phyloP scores from a whole-genome alignment of 2,113 vertebrate genomes.

The Sebastes schlegelii region DNA sequence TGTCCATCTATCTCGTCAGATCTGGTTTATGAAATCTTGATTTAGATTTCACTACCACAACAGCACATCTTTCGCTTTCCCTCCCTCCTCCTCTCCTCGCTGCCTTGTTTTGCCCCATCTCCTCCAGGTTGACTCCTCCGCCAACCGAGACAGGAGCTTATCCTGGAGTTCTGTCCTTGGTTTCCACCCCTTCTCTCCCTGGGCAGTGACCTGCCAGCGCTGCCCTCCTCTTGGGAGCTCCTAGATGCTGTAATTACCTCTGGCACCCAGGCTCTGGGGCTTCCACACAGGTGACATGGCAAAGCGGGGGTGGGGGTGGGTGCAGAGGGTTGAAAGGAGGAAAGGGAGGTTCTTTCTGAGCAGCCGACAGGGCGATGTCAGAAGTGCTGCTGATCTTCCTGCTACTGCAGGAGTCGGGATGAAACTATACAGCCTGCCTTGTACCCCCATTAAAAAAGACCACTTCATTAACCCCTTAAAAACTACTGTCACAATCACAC shows the following conservation, averaged over 20 bases:
- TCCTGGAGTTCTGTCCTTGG: slow-evolving; percentile 66
- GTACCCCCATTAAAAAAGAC: slow-evolving; percentile 21
- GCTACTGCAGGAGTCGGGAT: slow-evolving; percentile 51
- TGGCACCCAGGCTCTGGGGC: slow-evolving; percentile 82
- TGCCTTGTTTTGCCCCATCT: slow-evolving; percentile 51
- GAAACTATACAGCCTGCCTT: slow-evolving; percentile 39
- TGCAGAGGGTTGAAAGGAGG: slow-evolving; percentile 49
- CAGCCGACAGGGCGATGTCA: slow-evolving; percentile 67
- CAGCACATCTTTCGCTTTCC: slow-evolving; percentile 19
- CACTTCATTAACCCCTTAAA: slow-evolving; percentile 26
- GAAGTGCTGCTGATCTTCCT: slow-evolving; percentile 59
- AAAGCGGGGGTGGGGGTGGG: slow-evolving; percentile 53
- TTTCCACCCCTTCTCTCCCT: slow-evolving; percentile 67
- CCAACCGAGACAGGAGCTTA: slow-evolving; percentile 52
- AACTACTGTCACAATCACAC: background rate
- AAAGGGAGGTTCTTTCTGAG: slow-evolving; percentile 55
- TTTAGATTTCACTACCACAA: slow-evolving; percentile 35
- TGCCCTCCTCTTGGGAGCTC: slow-evolving; percentile 73
- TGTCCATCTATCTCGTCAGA: slow-evolving; percentile 34
- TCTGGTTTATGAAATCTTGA: slow-evolving; percentile 41
- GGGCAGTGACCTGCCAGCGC: slow-evolving; percentile 73
- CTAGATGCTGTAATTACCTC: slow-evolving; percentile 81
- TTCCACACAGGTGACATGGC: slow-evolving; percentile 78
- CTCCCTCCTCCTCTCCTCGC: background rate
- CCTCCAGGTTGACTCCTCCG: slow-evolving; percentile 50